Percentiles rank a stretch among this genome's conserved stretches.
phyloP scores from a whole-genome alignment of 2,888 invertebrate genomes.

The Ophion slaviceki region DNA sequence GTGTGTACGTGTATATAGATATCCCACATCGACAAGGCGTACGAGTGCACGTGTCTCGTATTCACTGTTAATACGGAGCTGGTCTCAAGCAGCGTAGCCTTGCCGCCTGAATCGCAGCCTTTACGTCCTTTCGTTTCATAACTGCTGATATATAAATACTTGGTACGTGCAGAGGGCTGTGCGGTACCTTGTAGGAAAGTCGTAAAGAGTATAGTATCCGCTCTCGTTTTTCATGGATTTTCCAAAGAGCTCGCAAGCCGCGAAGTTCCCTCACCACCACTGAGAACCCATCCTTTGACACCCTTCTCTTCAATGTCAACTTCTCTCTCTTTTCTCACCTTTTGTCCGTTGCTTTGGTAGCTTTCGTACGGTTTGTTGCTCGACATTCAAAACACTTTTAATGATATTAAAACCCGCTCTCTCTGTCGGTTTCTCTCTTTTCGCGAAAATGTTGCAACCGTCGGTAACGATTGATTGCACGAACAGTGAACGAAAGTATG shows the following conservation, averaged over 20 bases:
- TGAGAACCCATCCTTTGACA: neutral
- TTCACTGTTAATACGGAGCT: neutral
- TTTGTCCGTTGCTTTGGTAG: constrained; percentile 47
- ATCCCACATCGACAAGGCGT: neutral
- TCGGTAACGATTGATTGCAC: neutral
- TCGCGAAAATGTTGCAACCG: neutral
- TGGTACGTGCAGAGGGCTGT: constrained; percentile 6
- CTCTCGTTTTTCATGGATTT: constrained; percentile 64
- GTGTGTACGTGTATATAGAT: neutral
- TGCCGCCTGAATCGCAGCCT: neutral
- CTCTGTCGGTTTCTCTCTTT: neutral
- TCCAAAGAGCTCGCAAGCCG: constrained; percentile 51
- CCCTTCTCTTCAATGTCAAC: constrained; percentile 5
- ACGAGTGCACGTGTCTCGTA: neutral
- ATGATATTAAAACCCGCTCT: constrained; percentile 63
- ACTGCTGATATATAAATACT: constrained; percentile 13
- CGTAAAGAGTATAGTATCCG: constrained; percentile 68
- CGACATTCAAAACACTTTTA: constrained; percentile 60
- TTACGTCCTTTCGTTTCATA: neutral
- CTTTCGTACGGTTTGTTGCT: constrained; percentile 37
- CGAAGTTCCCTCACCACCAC: constrained; percentile 46
- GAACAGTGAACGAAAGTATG: constrained; percentile 16
- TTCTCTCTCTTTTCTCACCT: constrained; percentile 7
- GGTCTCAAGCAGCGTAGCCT: neutral
- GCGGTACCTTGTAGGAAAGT: constrained; percentile 58